Conservation (phyloP, 2,888 invertebrate species). For the Embidobia sp. region DNA sequence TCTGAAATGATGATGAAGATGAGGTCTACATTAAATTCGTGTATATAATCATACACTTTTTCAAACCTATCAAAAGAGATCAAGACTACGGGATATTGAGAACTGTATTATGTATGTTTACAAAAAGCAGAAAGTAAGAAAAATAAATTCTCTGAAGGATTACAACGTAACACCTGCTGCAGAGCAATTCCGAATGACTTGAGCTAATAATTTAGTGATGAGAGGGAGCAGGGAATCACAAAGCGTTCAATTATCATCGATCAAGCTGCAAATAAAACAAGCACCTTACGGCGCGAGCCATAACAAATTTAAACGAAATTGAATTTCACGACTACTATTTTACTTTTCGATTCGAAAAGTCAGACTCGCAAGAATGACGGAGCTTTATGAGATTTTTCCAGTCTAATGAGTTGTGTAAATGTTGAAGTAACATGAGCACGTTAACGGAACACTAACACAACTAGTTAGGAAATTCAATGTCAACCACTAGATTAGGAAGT, state of each 20-base stretch:
- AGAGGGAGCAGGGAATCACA: too few relatives aligned
- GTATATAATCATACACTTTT: too few relatives aligned
- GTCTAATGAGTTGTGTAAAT: slow-evolving; percentile 35
- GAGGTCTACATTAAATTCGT: too few relatives aligned
- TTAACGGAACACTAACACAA: slow-evolving; percentile 48
- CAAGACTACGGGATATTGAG: too few relatives aligned
- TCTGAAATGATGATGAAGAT: too few relatives aligned
- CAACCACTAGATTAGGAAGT: slow-evolving; percentile 58
- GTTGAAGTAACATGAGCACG: slow-evolving; percentile 31
- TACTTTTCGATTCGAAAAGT: not conserved
- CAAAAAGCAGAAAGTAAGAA: too few relatives aligned
- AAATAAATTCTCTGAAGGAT: too few relatives aligned
- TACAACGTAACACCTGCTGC: too few relatives aligned
- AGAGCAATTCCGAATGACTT: too few relatives aligned
- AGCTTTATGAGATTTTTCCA: slow-evolving; percentile 25
- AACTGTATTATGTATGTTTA: too few relatives aligned
- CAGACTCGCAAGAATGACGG: slow-evolving; percentile 6
- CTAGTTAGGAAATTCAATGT: slow-evolving; percentile 59
- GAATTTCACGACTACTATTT: slow-evolving; percentile 16
- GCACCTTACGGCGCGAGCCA: not conserved
- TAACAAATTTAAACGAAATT: slow-evolving; percentile 5
- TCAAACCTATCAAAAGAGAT: too few relatives aligned
- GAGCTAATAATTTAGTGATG: too few relatives aligned
- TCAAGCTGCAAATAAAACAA: not conserved
- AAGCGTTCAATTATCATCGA: not conserved